These are phyloP conservation scores for Macquaria australasica DNA, from an alignment of 2,113 vertebrate species.

Conservation along the genomic window DNA sequence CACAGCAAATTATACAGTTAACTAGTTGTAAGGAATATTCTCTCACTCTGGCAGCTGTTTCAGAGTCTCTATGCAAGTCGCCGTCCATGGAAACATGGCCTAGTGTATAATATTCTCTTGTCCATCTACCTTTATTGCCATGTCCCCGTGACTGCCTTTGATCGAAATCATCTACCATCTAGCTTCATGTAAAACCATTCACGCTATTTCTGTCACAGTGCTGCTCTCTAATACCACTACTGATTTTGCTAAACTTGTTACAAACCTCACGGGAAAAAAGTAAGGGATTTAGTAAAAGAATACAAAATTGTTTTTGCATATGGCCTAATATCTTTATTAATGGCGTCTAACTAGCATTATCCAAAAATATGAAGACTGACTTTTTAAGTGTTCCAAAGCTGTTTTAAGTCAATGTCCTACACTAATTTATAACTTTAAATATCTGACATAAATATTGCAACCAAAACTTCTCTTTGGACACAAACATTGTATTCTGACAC, in stretches of 20 bases:
- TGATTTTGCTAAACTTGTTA: neutral
- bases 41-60: neutral
- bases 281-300: neutral
- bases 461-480: too few relatives aligned
- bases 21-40: neutral
- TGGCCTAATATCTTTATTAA: neutral
- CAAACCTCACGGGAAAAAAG: neutral
- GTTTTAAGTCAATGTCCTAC: neutral
- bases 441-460: neutral
- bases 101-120: too few relatives aligned
- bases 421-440: neutral
- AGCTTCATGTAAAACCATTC: neutral
- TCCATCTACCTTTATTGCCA: too few relatives aligned
- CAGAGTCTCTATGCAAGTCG: neutral
- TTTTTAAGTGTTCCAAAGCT: neutral
- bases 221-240: neutral
- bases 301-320: too few relatives aligned
- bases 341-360: neutral
- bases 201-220: neutral
- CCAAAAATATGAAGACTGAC: neutral
- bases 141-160: neutral
- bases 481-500: neutral
- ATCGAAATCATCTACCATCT: neutral
- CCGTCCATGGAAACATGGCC: too few relatives aligned
- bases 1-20: neutral